Evolutionary conservation across 2,797 vertebrate genomes (phyloP).

Genomic region (Peromyscus nudipes): DNA sequence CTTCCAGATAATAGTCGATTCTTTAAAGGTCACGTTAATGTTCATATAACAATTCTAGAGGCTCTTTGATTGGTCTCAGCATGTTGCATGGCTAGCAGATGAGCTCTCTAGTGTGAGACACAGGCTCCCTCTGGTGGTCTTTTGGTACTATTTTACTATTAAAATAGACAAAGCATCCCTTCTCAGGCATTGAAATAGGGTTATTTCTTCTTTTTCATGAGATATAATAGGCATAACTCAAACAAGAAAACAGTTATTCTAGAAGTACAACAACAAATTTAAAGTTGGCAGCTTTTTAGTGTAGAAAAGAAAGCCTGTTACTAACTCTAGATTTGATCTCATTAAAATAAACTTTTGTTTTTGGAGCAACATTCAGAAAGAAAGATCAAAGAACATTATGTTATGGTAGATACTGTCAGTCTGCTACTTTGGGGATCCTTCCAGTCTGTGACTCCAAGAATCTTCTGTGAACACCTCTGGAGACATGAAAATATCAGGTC

Average conservation of each 20-base stretch:
- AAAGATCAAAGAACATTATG: background rate
- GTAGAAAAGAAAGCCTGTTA: background rate
- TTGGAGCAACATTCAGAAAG: background rate
- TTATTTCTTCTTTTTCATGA: background rate
- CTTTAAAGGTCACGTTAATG: background rate
- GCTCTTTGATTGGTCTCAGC: background rate
- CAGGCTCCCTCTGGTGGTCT: constrained; percentile 47
- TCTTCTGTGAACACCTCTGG: background rate
- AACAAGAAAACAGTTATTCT: background rate
- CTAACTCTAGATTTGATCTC: background rate
- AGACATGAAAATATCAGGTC: background rate
- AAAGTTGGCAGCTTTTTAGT: background rate
- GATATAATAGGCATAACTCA: background rate
- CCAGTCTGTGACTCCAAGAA: background rate
- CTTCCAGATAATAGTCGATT: background rate
- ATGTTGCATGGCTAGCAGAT: background rate
- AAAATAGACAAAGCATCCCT: background rate
- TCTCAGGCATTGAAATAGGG: background rate
- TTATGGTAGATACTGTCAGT: background rate
- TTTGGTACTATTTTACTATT: background rate
- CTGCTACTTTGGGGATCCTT: background rate
- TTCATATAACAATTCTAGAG: background rate
- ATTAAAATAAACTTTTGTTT: background rate
- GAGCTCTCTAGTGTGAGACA: background rate
- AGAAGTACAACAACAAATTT: background rate